Percentiles rank a stretch among this genome's conserved stretches.
These are phyloP conservation scores for Toxotes jaculatrix DNA, from an alignment of 2,113 vertebrate genomes.

Conservation along the genomic window DNA sequence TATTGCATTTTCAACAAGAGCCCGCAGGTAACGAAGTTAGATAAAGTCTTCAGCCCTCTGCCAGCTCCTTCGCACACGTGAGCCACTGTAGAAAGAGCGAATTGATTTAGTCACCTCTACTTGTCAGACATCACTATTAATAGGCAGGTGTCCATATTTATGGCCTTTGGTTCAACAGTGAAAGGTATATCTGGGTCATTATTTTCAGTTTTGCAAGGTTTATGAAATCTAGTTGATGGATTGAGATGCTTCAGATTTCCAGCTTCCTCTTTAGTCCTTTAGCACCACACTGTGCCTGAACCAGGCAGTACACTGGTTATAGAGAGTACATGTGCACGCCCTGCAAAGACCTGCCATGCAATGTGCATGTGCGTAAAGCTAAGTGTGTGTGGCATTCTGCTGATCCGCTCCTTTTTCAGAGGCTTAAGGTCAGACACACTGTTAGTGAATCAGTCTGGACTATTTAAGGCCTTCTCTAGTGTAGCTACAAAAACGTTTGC, in stretches of 20 bases:
- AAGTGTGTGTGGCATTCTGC: conserved; percentile 34
- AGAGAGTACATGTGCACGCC: not conserved
- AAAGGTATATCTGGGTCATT: conserved; percentile 2
- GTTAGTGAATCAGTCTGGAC: not conserved
- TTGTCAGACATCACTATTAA: conserved; percentile 17
- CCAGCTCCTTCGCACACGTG: not conserved
- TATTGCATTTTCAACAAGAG: conserved; percentile 32
- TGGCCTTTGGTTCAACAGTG: conserved; percentile 15
- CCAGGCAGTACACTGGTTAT: not conserved
- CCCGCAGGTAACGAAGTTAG: conserved; percentile 15
- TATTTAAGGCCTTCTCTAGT: not conserved
- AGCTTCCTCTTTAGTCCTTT: conserved; percentile 31
- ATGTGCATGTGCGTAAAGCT: conserved; percentile 8
- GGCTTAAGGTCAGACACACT: not conserved
- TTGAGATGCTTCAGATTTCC: not conserved
- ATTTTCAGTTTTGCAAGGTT: conserved; percentile 26
- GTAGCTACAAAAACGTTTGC: not conserved
- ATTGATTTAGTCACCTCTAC: not conserved
- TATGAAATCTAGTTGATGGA: conserved; percentile 25
- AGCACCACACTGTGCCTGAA: conserved; percentile 65
- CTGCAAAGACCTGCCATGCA: conserved; percentile 1
- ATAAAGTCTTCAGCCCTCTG: not conserved
- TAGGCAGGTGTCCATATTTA: conserved; percentile 21
- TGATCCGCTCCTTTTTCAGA: conserved; percentile 4
- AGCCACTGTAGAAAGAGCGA: not conserved